Base-by-base conservation (phyloP, 2,113 vertebrate species). In the Cinclus cinclus region DNA sequence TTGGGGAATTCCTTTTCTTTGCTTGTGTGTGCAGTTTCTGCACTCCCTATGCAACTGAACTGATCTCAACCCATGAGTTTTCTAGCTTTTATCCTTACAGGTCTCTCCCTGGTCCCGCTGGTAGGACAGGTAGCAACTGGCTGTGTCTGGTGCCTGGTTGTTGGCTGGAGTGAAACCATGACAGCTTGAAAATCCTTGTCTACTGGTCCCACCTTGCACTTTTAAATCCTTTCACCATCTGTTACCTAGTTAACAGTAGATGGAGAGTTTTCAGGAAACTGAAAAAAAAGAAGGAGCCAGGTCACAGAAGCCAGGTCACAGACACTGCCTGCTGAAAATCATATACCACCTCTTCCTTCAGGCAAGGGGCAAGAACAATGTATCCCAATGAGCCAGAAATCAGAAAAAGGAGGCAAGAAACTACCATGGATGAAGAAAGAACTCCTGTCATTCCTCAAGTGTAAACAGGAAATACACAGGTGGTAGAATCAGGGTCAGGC, bases 41-140 rank as follows among this genome's bases (percentile, higher is more conserved):
- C 16, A 21, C 47, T 87, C 21, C 23, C 7, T 41, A 12, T 35
- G 31, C 17, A 56, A 35, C 7, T 22, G 24, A 24, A 13, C 8
- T 25, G 17, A 22, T 41, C 49, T 49, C n/a, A 35, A 3, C 6
- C 8, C 3, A 9, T 14, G 5, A 42, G 20, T 27, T 71, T 64
- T 56, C 35, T 31, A 24, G 7, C 30, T 79, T 64, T 71, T 64
- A 41, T 46, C 21, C 17, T 21, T 63, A 15, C 11, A 16, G 6
- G 23, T 49, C 3, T 47, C 16, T 63, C 35, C 20, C 14, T 14
- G 1, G 14, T 56, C 59, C 50, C 0, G 0, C n/a, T 53, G 22
- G 6, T 62, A 35, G 39, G 13, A 15, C 8, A 17, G 13, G 30
- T 27, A n/a, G 10, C 0, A 2, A 52, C 28, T 16, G 28, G 11